Evolutionary conservation across 2,888 invertebrate species (phyloP), one percentile per base, ranked within the genome.

Genomic region (Melanostoma scalare): DNA sequence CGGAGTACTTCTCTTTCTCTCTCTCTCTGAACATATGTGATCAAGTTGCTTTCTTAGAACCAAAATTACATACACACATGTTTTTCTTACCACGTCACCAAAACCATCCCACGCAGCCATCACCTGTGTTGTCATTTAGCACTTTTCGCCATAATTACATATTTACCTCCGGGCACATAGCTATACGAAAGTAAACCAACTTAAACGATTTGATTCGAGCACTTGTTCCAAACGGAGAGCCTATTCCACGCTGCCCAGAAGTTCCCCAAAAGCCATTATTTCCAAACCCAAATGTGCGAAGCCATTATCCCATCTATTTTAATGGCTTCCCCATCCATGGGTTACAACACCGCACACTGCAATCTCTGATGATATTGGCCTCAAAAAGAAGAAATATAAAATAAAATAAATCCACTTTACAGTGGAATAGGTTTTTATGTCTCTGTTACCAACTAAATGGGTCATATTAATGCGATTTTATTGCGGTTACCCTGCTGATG

Each of bases 401-500:
- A 31, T 50, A 63, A 50, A 38, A 44, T 50, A 58, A 61, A 36
- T 44, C 60, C 20, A 50, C 38, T 55, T 48, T 55, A 6, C 48
- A 8, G 61, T 53, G 50, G 48, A 56, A 71, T 50, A 58, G 55
- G 36, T 50, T 75, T 78, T 80, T 69, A 80, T 75, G 69, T 74
- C 68, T 80, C 79, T 63, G 75, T 63, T 69, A 63, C 63, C 55
- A 60, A 52, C 61, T 80, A 75, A 80, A 74, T 74, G 68, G 79
- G 74, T 80, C 74, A 80, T 80, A 80, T 74, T 75, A 58, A 80
- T 74, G 79, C 75, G 69, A 75, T 75, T 69, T 75, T 75, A 80
- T 75, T 75, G 75, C 63, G 61, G 69, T 67, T 69, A 20, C 56
- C 63, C 58, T 56, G 40, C 30, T 53, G 73, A 53, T 63, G 53